Base-by-base conservation (phyloP, 1,140 invertebrate genomes). In the Lepidotrigona ventralis region DNA sequence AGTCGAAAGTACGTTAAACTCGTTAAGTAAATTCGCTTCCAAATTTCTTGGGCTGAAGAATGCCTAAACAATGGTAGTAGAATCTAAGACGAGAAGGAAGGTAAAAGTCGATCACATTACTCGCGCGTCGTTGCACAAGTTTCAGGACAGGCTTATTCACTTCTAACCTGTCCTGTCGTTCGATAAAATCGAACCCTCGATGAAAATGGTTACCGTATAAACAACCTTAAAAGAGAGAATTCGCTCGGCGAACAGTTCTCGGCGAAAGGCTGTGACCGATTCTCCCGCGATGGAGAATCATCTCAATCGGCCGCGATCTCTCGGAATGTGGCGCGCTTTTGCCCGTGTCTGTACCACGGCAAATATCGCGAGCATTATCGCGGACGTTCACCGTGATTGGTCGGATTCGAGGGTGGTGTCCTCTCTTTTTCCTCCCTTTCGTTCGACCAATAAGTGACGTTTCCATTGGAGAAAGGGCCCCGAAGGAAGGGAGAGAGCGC, bases 361-460 rank as follows among this genome's bases (percentile, higher is more conserved):
- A 85, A 82, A 88, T 89, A 86, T 88, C 84, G 82, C 82, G 77
- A 90, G 81, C 85, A 81, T 91, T 88, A 88, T 88, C 80, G 73
- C 80, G 81, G 66, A 29, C 81, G 78, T 88, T 83, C 86, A 86
- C 77, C 84, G 88, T 73, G 88, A 89, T 89, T 89, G 88, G 88
- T 89, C 79, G 88, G 87, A 86, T 88, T 86, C 82, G 85, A 74
- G 85, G 82, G 82, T 89, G 68, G 82, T 89, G 68, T 86, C 85
- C 85, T 86, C 85, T 86, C 85, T 88, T 89, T 89, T 88, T 89
- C 87, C 77, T 83, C 80, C 82, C 82, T 85, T 80, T 78, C 83
- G 80, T 85, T 89, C 86, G 87, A 90, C 86, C 90, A 92, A 91
- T 93, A 93, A 93, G 90, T 92, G 92, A 92, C 91, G 91, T 93